Evolutionary conservation across 2,888 invertebrate species (phyloP).

Genomic region (Epirrhoe alternata): DNA sequence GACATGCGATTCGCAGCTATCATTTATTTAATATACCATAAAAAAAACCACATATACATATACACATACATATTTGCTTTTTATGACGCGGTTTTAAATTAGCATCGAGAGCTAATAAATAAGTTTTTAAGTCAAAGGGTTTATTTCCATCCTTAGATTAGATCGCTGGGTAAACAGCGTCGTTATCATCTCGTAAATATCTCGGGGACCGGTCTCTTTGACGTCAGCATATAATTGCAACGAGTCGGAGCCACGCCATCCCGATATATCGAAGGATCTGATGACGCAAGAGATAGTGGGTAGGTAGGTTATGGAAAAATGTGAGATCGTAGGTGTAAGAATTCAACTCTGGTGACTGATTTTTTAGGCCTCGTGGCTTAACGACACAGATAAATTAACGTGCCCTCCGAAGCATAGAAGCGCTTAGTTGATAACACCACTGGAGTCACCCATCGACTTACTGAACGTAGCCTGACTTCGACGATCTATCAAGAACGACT

Average conservation of each 20-base stretch:
- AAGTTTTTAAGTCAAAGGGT: neutral
- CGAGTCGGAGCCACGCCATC: conserved; percentile 14
- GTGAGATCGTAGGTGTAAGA: no score
- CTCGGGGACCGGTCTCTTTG: conserved; percentile 21
- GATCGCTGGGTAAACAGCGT: conserved; percentile 8
- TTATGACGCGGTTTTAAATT: neutral
- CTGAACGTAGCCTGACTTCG: no score
- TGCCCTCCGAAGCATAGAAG: no score
- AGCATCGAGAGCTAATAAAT: neutral
- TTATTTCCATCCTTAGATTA: neutral
- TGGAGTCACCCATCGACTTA: no score
- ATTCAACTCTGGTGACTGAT: neutral
- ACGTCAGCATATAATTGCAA: conserved; percentile 25
- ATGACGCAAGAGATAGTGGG: neutral
- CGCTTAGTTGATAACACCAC: no score
- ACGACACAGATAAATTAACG: no score
- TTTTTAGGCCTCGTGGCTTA: neutral
- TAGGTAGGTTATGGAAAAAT: neutral
- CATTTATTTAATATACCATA: no score
- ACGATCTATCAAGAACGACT: no score
- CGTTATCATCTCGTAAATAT: conserved; percentile 13
- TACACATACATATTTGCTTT: no score
- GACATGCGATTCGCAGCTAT: no score
- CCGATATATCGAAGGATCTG: conserved; percentile 6
- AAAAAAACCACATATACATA: no score